These are phyloP conservation scores for Agriopis aurantiaria DNA, from an alignment of 2,888 invertebrate genomes.

Conservation along the genomic window DNA sequence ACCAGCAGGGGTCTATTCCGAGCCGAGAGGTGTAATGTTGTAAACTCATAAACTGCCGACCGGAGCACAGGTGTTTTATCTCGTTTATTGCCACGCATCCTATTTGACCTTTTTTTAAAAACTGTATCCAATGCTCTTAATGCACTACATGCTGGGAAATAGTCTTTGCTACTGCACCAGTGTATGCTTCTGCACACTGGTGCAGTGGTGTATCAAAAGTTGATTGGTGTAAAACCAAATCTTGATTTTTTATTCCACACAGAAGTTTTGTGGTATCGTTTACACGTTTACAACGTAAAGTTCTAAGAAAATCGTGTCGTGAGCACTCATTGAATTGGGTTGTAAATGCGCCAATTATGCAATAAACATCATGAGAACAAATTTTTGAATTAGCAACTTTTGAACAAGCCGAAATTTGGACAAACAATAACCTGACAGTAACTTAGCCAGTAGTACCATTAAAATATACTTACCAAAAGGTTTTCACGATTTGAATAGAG, in stretches of 20 bases:
- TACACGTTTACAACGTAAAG: conserved; percentile 79
- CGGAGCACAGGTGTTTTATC: conserved; percentile 73
- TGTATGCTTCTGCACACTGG: conserved; percentile 41
- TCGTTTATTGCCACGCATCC: conserved; percentile 45
- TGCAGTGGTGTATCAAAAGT: conserved; percentile 3
- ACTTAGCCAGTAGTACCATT: neutral
- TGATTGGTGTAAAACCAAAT: conserved; percentile 23
- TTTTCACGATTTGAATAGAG: too few species aligned
- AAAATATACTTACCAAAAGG: neutral
- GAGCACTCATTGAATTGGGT: conserved; percentile 72
- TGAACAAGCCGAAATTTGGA: conserved; percentile 24
- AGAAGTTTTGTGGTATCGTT: conserved; percentile 82
- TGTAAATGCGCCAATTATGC: conserved; percentile 67
- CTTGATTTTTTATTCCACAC: conserved; percentile 62
- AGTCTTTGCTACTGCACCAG: conserved; percentile 40
- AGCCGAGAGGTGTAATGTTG: conserved; percentile 78
- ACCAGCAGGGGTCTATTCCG: conserved; percentile 73
- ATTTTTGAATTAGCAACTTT: conserved; percentile 40
- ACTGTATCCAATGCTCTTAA: conserved; percentile 39
- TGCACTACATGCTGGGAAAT: neutral
- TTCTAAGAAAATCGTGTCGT: conserved; percentile 76
- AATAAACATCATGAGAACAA: conserved; percentile 60
- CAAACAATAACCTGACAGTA: neutral
- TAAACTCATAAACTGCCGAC: conserved; percentile 79
- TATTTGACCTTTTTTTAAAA: conserved; percentile 8